Conservation (phyloP, 2,888 invertebrate genomes). For the Drosophila mayaguana region DNA sequence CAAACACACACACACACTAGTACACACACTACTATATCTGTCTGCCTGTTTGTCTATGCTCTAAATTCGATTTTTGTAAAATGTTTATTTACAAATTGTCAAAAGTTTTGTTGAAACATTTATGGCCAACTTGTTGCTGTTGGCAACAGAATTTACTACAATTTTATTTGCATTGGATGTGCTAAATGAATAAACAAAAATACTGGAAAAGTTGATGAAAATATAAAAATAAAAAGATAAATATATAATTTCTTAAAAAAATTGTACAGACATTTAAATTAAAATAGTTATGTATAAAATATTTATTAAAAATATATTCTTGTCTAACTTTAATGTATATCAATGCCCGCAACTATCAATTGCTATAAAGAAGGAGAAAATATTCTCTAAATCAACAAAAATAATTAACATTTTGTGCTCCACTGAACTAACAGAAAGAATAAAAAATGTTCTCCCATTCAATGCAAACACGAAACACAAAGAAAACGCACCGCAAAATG, state of each 20-base stretch:
- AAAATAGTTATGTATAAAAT: not conserved
- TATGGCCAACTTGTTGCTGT: slow-evolving; percentile 21
- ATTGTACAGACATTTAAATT: not conserved
- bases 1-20: slow-evolving; percentile 11
- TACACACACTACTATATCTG: not conserved
- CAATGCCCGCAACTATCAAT: slow-evolving; percentile 51
- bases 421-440: slow-evolving; percentile 8
- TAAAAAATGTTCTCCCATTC: slow-evolving; percentile 27
- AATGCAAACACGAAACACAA: slow-evolving; percentile 26
- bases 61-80: slow-evolving; percentile 50
- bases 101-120: slow-evolving; percentile 46
- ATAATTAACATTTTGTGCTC: not conserved
- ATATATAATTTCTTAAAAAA: not conserved
- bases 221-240: not conserved
- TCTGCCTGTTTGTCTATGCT: slow-evolving; percentile 27
- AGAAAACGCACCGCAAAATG: slow-evolving; percentile 41
- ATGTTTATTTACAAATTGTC: slow-evolving; percentile 75
- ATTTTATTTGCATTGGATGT: slow-evolving; percentile 14
- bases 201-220: not conserved
- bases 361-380: not conserved
- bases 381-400: not conserved
- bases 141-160: slow-evolving; percentile 14
- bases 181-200: slow-evolving; percentile 21
- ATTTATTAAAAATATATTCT: too few relatives aligned
- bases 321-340: too few relatives aligned